phyloP scores from a whole-genome alignment of 2,113 vertebrate species.

The Callopanchax toddi region DNA sequence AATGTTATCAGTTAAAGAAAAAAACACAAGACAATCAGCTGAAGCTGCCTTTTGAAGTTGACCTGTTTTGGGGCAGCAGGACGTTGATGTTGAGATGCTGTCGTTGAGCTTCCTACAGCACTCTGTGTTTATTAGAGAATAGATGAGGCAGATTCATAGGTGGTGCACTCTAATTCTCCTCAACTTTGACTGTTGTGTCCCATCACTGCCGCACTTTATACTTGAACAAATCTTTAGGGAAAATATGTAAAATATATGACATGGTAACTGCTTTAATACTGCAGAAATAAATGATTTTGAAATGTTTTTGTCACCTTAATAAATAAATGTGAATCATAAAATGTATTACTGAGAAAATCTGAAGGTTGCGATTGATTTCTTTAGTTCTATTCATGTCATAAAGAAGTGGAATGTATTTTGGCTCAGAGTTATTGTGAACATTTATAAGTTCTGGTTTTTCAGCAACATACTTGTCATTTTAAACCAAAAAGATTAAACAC shows the following conservation, averaged over 20 bases:
- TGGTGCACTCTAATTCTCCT: constrained; percentile 36
- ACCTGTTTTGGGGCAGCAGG: background rate
- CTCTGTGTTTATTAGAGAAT: too few relatives aligned
- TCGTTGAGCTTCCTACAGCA: too few relatives aligned
- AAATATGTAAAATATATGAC: constrained; percentile 15
- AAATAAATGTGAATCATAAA: constrained; percentile 46
- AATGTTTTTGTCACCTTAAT: constrained; percentile 32
- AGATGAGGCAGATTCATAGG: too few relatives aligned
- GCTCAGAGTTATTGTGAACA: too few relatives aligned
- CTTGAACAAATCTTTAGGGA: constrained; percentile 6
- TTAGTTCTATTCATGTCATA: too few relatives aligned
- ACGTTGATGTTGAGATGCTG: too few relatives aligned
- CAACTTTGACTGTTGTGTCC: constrained; percentile 47
- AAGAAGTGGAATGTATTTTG: too few relatives aligned
- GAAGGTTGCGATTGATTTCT: too few relatives aligned
- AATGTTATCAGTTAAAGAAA: constrained; percentile 6
- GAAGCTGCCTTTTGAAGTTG: constrained; percentile 26
- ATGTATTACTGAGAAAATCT: background rate
- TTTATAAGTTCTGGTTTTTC: too few relatives aligned
- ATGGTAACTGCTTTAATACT: constrained; percentile 16
- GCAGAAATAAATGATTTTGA: constrained; percentile 31
- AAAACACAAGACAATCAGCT: constrained; percentile 9
- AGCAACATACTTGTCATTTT: too few relatives aligned
- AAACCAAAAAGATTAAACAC: too few relatives aligned
- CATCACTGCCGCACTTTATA: constrained; percentile 78